Base-by-base conservation (phyloP, 2,113 vertebrate species). In the Ptilonorhynchus violaceus region DNA sequence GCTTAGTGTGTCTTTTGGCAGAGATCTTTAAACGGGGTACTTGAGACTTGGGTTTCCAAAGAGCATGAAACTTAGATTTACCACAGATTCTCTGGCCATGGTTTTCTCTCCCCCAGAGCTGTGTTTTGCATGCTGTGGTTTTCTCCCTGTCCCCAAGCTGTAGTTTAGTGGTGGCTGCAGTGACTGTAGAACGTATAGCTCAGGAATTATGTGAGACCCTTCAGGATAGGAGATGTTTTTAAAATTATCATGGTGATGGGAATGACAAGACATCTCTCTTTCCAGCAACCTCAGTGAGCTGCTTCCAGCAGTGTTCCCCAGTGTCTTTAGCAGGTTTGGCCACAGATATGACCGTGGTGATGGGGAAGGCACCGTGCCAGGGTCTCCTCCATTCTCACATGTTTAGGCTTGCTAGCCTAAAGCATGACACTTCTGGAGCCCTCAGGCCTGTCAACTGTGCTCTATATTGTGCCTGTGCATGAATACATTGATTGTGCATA, bases 11-110 rank as follows among this genome's bases (percentile, higher is more conserved):
- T 81, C 83, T 69, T 92, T 78, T 87, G 89, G 86, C 85, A 92
- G 68, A 76, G 74, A 33, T 82, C 81, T 91, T 85, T 66, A n/a
- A 83, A 80, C 30, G 50, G 53, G 27, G 25, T 78, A 66, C 77
- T 95, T 91, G 77, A 89, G 72, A 85, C 84, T 76, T 88, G 63
- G 27, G 35, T 89, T 93, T 84, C 63, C 80, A 68, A 60, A 86
- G 73, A 96, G 55, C 88, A 21, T 56, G 82, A 67, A 86, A 42
- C 72, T 74, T 83, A 31, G 56, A 50, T 92, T 94, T 84, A 59
- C 72, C 67, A 81, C 82, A 88, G 25, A 41, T 59, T 79, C 69
- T 83, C 68, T 93, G 85, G 68, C 82, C 41, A 13, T 33, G 37
- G 24, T 44, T 80, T 88, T 94, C 22, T 85, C 56, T 93, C 52